Evolutionary conservation across 2,888 invertebrate genomes (phyloP).

Genomic region (Drosophila infuscata): DNA sequence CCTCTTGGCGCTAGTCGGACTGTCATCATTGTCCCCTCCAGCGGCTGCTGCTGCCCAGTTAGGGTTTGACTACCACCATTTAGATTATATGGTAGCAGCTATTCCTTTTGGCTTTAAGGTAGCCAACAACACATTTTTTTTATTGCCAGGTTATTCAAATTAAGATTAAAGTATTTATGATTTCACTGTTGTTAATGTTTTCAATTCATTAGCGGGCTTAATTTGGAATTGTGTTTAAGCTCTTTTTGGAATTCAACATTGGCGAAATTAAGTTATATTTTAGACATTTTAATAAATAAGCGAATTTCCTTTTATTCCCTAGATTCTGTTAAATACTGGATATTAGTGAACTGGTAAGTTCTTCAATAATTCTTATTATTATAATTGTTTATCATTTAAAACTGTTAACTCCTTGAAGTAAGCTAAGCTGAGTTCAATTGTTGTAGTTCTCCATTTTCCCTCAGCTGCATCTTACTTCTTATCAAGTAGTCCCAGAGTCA

Average conservation of each 20-base stretch:
- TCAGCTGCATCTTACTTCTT: background rate
- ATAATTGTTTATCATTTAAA: background rate
- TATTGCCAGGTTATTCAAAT: constrained; percentile 26
- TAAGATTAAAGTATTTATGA: constrained; percentile 21
- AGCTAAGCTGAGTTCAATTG: background rate
- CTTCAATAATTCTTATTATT: background rate
- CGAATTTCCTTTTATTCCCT: background rate
- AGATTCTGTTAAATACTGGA: background rate
- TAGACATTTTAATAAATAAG: background rate
- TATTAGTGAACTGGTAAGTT: background rate
- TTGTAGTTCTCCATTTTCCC: background rate
- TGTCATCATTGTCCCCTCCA: constrained; percentile 39
- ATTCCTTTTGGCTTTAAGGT: constrained; percentile 27
- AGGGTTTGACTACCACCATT: constrained; percentile 26
- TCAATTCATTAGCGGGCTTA: background rate
- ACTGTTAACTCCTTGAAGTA: background rate
- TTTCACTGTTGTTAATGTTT: background rate
- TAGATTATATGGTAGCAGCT: constrained; percentile 43
- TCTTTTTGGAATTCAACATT: background rate
- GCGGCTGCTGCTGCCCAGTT: constrained; percentile 17
- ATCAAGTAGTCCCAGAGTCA: background rate
- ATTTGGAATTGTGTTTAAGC: background rate
- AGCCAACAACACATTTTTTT: constrained; percentile 2
- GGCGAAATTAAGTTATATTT: background rate
- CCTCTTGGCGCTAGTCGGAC: constrained; percentile 28